These are phyloP conservation scores for Haliaeetus leucogaster DNA, from an alignment of 2,113 vertebrate genomes.

Conservation along the genomic window DNA sequence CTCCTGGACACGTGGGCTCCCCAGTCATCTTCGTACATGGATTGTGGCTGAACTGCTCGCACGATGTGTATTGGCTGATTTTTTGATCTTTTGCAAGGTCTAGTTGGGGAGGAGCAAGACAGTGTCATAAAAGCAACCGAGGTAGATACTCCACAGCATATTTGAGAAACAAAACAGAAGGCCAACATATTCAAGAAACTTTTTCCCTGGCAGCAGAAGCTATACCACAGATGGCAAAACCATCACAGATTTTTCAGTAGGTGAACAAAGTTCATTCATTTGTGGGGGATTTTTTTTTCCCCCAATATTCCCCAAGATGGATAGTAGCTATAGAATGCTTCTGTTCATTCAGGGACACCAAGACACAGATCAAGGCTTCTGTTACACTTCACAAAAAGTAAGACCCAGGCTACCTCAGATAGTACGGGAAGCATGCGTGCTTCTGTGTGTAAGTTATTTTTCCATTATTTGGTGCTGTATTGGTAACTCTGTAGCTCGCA, in stretches of 20 bases:
- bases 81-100: not conserved
- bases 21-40: not conserved
- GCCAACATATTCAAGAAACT: not conserved
- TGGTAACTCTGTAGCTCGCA: not conserved
- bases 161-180: not conserved
- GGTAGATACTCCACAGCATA: not conserved
- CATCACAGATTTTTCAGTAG: not conserved
- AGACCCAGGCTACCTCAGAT: not conserved
- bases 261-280: not conserved
- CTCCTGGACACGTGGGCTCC: not conserved
- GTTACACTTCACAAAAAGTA: not conserved
- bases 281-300: not conserved
- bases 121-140: not conserved
- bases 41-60: not conserved
- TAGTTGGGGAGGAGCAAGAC: not conserved
- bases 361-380: not conserved
- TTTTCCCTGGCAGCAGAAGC: not conserved
- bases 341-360: not conserved
- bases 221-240: not conserved
- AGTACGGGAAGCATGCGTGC: accelerated
- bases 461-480: not conserved
- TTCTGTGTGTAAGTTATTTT: not conserved
- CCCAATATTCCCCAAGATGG: not conserved
- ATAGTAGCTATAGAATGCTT: not conserved
- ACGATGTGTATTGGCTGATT: not conserved